Base-by-base conservation (phyloP, 2,797 vertebrate genomes). In the Parauchenoglanis ngamensis region DNA sequence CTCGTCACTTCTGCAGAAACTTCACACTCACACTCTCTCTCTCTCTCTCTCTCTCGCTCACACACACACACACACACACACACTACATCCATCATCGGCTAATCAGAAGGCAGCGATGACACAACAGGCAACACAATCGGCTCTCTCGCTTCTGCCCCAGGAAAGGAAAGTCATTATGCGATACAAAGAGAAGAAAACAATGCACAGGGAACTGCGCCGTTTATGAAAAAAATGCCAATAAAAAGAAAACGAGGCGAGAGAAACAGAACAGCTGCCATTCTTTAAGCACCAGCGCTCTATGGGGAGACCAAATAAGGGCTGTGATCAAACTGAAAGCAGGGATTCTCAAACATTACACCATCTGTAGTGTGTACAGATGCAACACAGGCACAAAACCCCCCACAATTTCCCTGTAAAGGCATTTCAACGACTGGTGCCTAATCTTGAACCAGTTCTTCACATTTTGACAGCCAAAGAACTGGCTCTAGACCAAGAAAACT, bases 221-320 rank as follows among this genome's bases (percentile, higher is more conserved):
- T 81, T 85, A 85, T 72, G 7, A 57, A 10, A 15, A 35, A 28
- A 46, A 54, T 86, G 89, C 91, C 28, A 46, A 92, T 84, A 89
- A 90, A 93, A 89, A 57, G 1, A 88, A 76, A 75, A 67, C 4
- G 85, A 93, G 54, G 56, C 19, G 19, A 61, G 77, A 73, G n/a
- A 49, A 63, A 52, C 8, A 3, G 46, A 84, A 87, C 25, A 77
- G 59, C 72, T 35, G 59, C 46, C 35, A 54, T 84, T 19, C 49
- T 35, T 63, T 77, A 77, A 85, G 31, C n/a, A 44, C 40, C 35
- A 44, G 57, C 1, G 4, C 25, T 68, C 68, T 46, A 17, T 15
- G 25, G 35, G 35, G n/a, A 85, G 44, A 63, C 72, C 84, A 35
- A 77, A 85, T 52, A 77, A 28, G 59, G 59, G 19, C 59, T 35